phyloP scores from a whole-genome alignment of 2,113 vertebrate genomes.

The Prochilodus magdalenae region DNA sequence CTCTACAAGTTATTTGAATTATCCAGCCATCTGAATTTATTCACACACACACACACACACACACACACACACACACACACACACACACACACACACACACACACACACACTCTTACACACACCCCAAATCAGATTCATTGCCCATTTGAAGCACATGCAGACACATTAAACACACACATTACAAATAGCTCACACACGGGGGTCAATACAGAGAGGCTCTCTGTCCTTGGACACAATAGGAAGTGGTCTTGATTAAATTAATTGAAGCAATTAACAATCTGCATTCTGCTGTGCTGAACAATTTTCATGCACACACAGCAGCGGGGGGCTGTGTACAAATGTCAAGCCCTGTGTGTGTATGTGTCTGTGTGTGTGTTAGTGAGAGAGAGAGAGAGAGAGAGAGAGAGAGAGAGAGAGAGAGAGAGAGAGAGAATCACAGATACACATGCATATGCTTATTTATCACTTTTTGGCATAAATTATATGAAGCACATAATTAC shows the following conservation, averaged over 20 bases:
- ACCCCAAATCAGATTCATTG: background rate
- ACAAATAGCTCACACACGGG: conserved; percentile 22
- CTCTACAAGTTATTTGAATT: too few relatives aligned
- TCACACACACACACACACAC: too few relatives aligned
- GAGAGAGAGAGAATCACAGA: too few relatives aligned
- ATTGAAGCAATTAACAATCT: conserved; percentile 27
- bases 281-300: conserved; percentile 20
- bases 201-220: background rate
- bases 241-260: conserved; percentile 27
- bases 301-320: conserved; percentile 28
- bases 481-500: too few relatives aligned
- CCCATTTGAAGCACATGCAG: conserved; percentile 3
- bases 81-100: conserved; percentile 3
- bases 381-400: background rate
- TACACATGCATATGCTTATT: too few relatives aligned
- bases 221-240: conserved; percentile 32
- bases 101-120: conserved; percentile 3
- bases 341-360: background rate
- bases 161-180: background rate
- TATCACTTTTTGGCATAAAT: too few relatives aligned
- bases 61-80: conserved; percentile 3
- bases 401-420: too few relatives aligned
- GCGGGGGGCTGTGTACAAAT: conserved; percentile 5
- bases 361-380: background rate
- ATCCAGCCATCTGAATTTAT: too few relatives aligned